Evolutionary conservation across 2,797 vertebrate species (phyloP), one percentile per base, ranked within the genome.

Genomic region (Loriculus beryllinus): DNA sequence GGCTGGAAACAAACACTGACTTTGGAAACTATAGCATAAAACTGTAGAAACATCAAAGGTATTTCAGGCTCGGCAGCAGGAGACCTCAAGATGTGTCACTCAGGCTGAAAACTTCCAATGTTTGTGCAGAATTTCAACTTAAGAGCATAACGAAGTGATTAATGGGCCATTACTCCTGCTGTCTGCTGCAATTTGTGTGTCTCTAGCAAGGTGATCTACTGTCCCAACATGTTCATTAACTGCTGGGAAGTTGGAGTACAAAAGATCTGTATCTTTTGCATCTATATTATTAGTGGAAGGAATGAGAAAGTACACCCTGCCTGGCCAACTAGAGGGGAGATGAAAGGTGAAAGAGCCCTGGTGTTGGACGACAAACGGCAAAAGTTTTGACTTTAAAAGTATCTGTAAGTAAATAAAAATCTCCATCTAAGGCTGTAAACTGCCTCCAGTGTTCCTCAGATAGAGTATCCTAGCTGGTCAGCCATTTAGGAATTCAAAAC

Each of bases 401-500:
- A 92, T 54, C 57, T 3, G 5, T 9, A 77, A 84, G 35, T 57
- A 86, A 90, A 86, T 43, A 83, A 77, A 86, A 84, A 90, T 86
- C 48, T 90, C 93, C 91, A 92, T 92, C 77, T 96, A 93, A 94
- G 92, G 95, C 94, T 82, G 65, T 65, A 84, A 93, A 90, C 35
- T 37, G 71, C 64, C 86, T 35, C 56, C 77, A 59, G 29, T 57
- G 35, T 40, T 91, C 69, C 85, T 91, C 80, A 79, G 74, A 93
- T 6, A 72, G 84, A 88, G 86, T 60, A 79, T 28, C 59, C 56
- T 9, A 21, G 64, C 78, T 20, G 10, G 79, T 54, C 87, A 92
- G 63, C 35, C 51, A 47, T 62, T 84, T 22, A 91, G 91, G 94
- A 96, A 96, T 97, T 92, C 94, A 82, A 96, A 97, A 93, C 78